phyloP scores from a whole-genome alignment of 2,888 invertebrate genomes.

The Neocrepidodera transversa region DNA sequence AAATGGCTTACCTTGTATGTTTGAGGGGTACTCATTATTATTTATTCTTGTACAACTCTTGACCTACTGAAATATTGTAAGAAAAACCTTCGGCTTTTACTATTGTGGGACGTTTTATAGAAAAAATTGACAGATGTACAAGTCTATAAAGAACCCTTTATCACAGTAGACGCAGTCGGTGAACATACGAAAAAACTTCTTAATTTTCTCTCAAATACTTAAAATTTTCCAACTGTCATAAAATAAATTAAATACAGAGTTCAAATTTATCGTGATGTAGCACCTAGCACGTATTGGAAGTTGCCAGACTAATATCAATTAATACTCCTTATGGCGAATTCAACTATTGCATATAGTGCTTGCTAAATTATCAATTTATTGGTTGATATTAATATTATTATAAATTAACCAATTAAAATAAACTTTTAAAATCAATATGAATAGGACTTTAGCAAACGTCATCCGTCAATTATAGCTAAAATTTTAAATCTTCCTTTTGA shows the following conservation, averaged over 20 bases:
- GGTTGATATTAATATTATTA: neutral
- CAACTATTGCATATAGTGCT: neutral
- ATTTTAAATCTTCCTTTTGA: too few species aligned
- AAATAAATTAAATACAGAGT: slow-evolving; percentile 2
- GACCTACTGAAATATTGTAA: slow-evolving; percentile 6
- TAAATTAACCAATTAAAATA: neutral
- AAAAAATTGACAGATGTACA: slow-evolving; percentile 24
- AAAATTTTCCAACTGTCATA: slow-evolving; percentile 8
- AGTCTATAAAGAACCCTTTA: slow-evolving; percentile 20
- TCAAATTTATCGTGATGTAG: neutral
- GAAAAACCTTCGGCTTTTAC: slow-evolving; percentile 7
- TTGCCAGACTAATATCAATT: slow-evolving; percentile 12
- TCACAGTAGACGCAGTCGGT: slow-evolving; percentile 23
- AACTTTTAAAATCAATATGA: neutral
- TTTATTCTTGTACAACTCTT: slow-evolving; percentile 1
- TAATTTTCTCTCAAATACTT: neutral
- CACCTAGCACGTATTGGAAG: neutral
- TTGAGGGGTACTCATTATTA: slow-evolving; percentile 19
- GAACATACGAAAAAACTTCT: slow-evolving; percentile 5
- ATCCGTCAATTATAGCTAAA: neutral
- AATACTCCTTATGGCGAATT: neutral
- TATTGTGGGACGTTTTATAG: slow-evolving; percentile 16
- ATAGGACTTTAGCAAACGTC: neutral
- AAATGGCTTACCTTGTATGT: slow-evolving; percentile 18
- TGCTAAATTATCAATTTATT: neutral